A percentile compares a stretch with the other conserved stretches of the same genome.
phyloP scores from a whole-genome alignment of 2,888 invertebrate genomes.

The Thelaira solivaga region DNA sequence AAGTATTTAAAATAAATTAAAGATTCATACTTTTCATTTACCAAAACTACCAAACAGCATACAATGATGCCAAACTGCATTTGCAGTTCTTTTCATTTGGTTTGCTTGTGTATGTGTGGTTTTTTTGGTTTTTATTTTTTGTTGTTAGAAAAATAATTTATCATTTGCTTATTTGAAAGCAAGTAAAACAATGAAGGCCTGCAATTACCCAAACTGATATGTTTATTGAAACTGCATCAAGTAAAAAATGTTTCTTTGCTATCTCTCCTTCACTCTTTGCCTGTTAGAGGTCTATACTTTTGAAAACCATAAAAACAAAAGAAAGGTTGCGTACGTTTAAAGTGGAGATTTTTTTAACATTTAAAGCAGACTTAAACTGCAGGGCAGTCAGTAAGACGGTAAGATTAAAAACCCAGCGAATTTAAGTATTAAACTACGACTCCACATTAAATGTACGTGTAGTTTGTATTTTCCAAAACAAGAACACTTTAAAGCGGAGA shows the following conservation, averaged over 20 bases:
- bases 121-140: slow-evolving; percentile 13
- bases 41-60: neutral
- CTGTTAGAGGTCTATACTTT: slow-evolving; percentile 1
- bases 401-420: neutral
- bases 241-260: slow-evolving; percentile 1
- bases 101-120: neutral
- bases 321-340: neutral
- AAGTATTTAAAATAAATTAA: slow-evolving; percentile 1
- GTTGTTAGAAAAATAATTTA: slow-evolving; percentile 45
- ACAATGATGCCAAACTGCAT: slow-evolving; percentile 30
- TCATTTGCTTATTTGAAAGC: slow-evolving; percentile 42
- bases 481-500: neutral
- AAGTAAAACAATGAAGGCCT: slow-evolving; percentile 44
- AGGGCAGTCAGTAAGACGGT: slow-evolving; percentile 4
- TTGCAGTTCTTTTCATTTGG: neutral
- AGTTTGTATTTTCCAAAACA: neutral
- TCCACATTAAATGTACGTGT: neutral
- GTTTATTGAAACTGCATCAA: slow-evolving; percentile 39
- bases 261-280: no score
- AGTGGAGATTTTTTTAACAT: neutral
- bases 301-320: neutral
- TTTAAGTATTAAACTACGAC: neutral
- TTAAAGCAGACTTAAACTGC: neutral
- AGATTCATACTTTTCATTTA: slow-evolving; percentile 2
- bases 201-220: slow-evolving; percentile 54